A percentile compares a stretch with the other conserved stretches of the same genome.
Evolutionary conservation across 35 echinoderm and acorn worm species (phyloP).

Genomic region (Heliocidaris tuberculata): DNA sequence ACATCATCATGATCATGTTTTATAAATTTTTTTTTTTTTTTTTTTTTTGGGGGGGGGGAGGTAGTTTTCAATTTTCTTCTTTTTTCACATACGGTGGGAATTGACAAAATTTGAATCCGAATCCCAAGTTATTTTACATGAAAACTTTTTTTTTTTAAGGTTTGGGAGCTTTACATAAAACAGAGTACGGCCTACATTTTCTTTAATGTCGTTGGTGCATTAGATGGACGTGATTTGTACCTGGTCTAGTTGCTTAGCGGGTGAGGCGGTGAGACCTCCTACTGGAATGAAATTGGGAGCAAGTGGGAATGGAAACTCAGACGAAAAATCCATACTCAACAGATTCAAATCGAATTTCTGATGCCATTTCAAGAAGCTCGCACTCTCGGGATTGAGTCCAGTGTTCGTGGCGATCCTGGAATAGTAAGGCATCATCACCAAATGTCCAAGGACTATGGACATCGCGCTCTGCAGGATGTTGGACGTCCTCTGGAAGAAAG

Average conservation of each 20-base stretch:
- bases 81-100: too few species aligned
- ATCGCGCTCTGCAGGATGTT: background rate
- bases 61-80: too few species aligned
- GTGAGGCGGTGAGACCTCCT: background rate
- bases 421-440: background rate
- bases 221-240: background rate
- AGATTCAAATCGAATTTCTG: background rate
- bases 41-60: too few species aligned
- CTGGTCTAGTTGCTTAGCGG: background rate
- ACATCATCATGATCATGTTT: too few species aligned
- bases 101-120: too few species aligned
- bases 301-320: background rate
- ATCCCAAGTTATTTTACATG: too few species aligned
- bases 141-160: too few species aligned
- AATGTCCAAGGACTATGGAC: background rate
- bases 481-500: background rate
- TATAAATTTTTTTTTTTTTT: too few species aligned
- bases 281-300: conserved; percentile 18
- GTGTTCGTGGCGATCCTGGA: background rate
- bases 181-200: too few species aligned
- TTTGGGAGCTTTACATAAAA: too few species aligned
- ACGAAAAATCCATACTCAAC: conserved; percentile 7
- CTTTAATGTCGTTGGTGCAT: too few species aligned
- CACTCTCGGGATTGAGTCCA: background rate
- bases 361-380: background rate